Percentiles rank a stretch among this genome's conserved stretches.
phyloP scores from a whole-genome alignment of 2,113 vertebrate species.

The Orcinus orca region DNA sequence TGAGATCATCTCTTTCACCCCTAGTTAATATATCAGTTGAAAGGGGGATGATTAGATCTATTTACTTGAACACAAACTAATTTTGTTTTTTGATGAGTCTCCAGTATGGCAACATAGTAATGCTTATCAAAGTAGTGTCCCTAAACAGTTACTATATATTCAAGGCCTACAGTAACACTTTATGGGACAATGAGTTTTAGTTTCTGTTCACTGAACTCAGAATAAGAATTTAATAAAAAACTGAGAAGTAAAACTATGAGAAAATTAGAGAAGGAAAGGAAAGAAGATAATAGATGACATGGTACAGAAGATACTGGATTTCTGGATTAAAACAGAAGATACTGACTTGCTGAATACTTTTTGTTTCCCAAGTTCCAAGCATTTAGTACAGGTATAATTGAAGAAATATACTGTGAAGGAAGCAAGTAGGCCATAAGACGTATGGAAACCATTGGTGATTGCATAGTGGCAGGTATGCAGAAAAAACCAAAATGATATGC shows the following conservation, averaged over 20 bases:
- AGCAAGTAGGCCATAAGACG: background rate
- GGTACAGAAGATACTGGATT: background rate
- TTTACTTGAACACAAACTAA: background rate
- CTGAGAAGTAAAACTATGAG: background rate
- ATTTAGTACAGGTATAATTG: background rate
- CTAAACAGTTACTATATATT: background rate
- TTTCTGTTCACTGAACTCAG: background rate
- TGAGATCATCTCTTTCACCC: background rate
- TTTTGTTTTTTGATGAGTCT: background rate
- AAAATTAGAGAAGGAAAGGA: background rate
- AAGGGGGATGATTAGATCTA: background rate
- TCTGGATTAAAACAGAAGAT: background rate
- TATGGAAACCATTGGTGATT: background rate
- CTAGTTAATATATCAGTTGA: background rate
- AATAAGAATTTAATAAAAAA: conserved; percentile 2
- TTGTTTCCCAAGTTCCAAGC: background rate
- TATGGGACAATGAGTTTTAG: background rate
- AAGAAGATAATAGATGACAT: background rate
- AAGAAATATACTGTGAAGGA: background rate
- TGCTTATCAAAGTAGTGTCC: background rate
- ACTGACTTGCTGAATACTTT: background rate
- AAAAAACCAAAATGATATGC: background rate
- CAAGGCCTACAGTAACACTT: background rate
- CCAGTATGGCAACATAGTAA: background rate
- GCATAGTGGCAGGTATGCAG: background rate